Evolutionary conservation across 2,797 vertebrate species (phyloP), one percentile per base, ranked within the genome.

Genomic region (Xerus rutilus): DNA sequence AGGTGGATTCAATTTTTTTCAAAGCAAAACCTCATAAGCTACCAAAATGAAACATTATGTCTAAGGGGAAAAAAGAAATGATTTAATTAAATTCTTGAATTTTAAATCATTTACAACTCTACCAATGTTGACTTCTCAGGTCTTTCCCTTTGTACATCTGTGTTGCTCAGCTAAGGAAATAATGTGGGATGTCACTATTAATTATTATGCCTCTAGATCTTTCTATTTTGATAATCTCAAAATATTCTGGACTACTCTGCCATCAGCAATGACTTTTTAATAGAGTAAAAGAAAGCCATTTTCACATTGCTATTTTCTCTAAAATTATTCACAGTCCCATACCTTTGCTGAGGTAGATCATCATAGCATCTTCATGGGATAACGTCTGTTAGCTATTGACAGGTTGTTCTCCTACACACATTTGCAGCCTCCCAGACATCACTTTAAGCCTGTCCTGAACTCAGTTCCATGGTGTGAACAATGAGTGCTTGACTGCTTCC

Each of bases 71-170:
- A 49, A 69, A 93, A 84, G 43, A 87, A 95, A 81, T 77, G 23
- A 86, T 77, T 95, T 89, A 87, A 95, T 92, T 97, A 96, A 86
- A 78, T 86, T 17, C 7, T 87, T 93, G 69, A 76, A 90, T 88
- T 97, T 54, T 59, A 86, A 76, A 79, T 92, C 6, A 86, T 89
- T 89, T 54, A 30, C 47, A 91, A 47, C 30, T 15, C 49, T 47
- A 86, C 28, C 70, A 91, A 93, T 91, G 70, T 91, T 95, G 47
- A 45, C 52, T 7, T 94, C 69, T 54, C 73, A 92, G 35, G 67
- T 23, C 14, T 78, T 84, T 86, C 64, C 21, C 49, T 93, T 78
- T 76, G 47, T 32, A 94, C 25, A 69, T 64, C 72, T 78, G 54
- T 32, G 1, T 82, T 93, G 47, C 43, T 72, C 43, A 74, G 8